Percentiles rank a stretch among this genome's conserved stretches.
phyloP scores from a whole-genome alignment of 2,797 vertebrate species.

The Oreortyx pictus region DNA sequence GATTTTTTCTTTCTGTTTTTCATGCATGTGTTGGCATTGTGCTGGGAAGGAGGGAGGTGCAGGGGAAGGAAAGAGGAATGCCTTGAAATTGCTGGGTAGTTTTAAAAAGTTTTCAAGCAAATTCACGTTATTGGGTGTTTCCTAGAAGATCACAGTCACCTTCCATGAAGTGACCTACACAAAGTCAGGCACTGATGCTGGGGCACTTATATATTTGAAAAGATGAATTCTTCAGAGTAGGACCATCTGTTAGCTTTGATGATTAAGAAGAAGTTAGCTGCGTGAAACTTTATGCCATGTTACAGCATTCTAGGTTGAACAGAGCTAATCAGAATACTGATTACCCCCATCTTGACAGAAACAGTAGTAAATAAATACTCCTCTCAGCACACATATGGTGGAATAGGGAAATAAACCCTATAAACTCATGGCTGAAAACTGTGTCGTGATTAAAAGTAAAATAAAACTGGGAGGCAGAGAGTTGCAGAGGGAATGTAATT shows the following conservation, averaged over 20 bases:
- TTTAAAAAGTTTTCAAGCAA: not conserved
- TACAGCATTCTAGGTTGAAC: not conserved
- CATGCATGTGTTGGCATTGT: not conserved
- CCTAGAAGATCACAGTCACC: not conserved
- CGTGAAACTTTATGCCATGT: not conserved
- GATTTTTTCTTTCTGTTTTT: conserved; percentile 7
- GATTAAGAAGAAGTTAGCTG: not conserved
- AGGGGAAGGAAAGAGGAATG: not conserved
- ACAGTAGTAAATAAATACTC: not conserved
- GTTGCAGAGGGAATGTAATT: not conserved
- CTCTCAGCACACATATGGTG: not conserved
- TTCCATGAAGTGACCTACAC: not conserved
- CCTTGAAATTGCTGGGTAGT: not conserved
- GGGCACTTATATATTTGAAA: not conserved
- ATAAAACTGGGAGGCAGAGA: fast-evolving
- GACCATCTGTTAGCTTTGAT: not conserved
- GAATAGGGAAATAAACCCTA: not conserved
- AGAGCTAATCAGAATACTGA: not conserved
- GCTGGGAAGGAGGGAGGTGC: not conserved
- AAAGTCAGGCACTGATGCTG: not conserved
- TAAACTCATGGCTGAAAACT: not conserved
- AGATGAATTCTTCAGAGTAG: not conserved
- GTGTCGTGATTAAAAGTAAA: not conserved
- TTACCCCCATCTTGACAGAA: not conserved
- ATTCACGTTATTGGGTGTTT: not conserved